Evolutionary conservation across 2,797 vertebrate genomes (phyloP), one percentile per base, ranked within the genome.

Genomic region (Enteromius anoplus): DNA sequence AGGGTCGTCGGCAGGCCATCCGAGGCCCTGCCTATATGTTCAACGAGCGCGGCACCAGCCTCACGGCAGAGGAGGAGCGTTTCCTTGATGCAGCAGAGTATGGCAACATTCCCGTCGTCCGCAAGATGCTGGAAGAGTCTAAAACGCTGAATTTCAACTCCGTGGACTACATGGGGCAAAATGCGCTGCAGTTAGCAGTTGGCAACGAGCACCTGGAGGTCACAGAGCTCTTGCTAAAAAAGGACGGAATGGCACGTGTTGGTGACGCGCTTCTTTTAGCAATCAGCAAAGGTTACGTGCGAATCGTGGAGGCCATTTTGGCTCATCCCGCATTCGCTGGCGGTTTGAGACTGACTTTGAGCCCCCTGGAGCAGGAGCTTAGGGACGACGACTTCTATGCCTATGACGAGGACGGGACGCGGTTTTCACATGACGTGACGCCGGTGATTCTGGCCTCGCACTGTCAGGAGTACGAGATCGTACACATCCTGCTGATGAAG

Each of bases 141-240:
- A 96, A 97, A 92, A 98, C 98, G 0, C 95, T 99, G 70, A 99
- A 98, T 91, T 97, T 96, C 85, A 99, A 99, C 77, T 98, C 96
- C 0, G 98, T 99, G 3, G 97, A 99, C 93, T 99, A 99, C 89
- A 99, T 99, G 98, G 98, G 98, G 79, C 98, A 99, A 89, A 99
- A 99, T 0, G 95, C 98, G 0, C 88, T 99, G 87, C 98, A 99
- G 92, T 84, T 99, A 76, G 97, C 97, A 0, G 98, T 99, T 19
- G 97, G 96, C 9, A 99, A 99, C 0, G 98, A 99, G 86, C 98
- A 99, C 83, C 91, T 99, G 75, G 98, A 99, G 85, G 98, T 99
- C 85, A 99, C 97, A 0, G 98, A 99, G 92, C 94, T 98, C 86
- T 95, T 99, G 53, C 94, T 99, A 26, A 98, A 97, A 90, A 98